Percentiles rank a stretch among this genome's conserved stretches.
Conservation (phyloP, 2,113 vertebrate species). For the Bagarius yarrelli region DNA sequence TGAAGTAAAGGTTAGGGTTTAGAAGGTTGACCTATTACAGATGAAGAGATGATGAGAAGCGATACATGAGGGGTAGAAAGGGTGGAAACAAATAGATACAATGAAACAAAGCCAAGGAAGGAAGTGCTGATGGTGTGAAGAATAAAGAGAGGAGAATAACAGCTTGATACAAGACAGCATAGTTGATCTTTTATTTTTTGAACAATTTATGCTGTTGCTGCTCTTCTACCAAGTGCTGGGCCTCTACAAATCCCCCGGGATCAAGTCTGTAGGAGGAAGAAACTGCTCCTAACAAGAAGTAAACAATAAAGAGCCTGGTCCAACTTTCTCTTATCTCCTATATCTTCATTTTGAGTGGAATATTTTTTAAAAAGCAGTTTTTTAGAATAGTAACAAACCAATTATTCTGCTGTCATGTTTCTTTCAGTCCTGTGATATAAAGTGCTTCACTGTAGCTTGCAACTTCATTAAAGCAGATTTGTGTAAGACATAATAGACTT, state of each 20-base stretch:
- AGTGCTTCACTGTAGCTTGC: neutral
- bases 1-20: constrained; percentile 14
- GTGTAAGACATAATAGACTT: neutral
- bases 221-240: constrained; percentile 6
- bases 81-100: neutral
- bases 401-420: neutral
- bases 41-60: constrained; percentile 16
- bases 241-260: constrained; percentile 14
- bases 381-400: neutral
- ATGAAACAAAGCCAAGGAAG: neutral
- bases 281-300: constrained; percentile 6
- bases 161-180: constrained; percentile 14
- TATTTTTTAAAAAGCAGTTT: neutral
- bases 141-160: constrained; percentile 4
- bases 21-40: constrained; percentile 1
- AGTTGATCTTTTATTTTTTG: constrained; percentile 33
- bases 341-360: constrained; percentile 13
- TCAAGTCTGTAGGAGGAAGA: neutral
- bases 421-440: neutral
- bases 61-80: neutral
- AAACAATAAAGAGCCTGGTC: constrained; percentile 11
- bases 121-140: neutral
- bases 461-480: neutral
- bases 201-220: constrained; percentile 8
- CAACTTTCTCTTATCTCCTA: neutral